Evolutionary conservation across 37 sponge, comb jelly and placozoan genomes (phyloP).

Genomic region (Haliclona indistincta): DNA sequence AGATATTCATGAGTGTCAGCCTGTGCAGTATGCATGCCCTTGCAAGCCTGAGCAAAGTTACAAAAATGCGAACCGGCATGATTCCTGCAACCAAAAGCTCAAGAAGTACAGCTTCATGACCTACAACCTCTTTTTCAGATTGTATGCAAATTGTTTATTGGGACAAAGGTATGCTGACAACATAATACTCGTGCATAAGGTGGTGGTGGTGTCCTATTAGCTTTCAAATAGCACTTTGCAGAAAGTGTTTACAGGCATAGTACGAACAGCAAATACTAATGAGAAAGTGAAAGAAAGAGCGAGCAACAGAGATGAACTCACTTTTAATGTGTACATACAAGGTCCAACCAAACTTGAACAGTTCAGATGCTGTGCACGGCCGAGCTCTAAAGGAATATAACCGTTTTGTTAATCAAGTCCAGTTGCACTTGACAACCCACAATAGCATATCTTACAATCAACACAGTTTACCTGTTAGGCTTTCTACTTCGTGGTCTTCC

Average conservation of each 20-base stretch:
- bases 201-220: too few relatives aligned
- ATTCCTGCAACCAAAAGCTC: neutral
- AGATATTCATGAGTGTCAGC: neutral
- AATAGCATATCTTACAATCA: neutral
- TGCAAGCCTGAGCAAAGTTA: neutral
- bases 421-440: neutral
- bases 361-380: constrained; percentile 56
- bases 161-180: too few relatives aligned
- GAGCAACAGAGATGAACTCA: constrained; percentile 16
- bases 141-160: too few relatives aligned
- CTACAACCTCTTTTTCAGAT: too few relatives aligned
- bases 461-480: constrained; percentile 7
- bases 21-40: neutral
- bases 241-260: too few relatives aligned
- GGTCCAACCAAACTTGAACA: constrained; percentile 85
- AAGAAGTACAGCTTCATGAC: neutral
- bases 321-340: constrained; percentile 82
- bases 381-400: constrained; percentile 25
- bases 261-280: too few relatives aligned
- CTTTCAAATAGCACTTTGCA: too few relatives aligned
- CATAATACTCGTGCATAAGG: too few relatives aligned
- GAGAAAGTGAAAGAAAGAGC: too few relatives aligned
- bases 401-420: neutral
- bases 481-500: constrained; percentile 13
- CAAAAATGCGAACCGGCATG: neutral